Conservation (phyloP, 1,140 invertebrate genomes). For the Macrosteles quadrilineatus region DNA sequence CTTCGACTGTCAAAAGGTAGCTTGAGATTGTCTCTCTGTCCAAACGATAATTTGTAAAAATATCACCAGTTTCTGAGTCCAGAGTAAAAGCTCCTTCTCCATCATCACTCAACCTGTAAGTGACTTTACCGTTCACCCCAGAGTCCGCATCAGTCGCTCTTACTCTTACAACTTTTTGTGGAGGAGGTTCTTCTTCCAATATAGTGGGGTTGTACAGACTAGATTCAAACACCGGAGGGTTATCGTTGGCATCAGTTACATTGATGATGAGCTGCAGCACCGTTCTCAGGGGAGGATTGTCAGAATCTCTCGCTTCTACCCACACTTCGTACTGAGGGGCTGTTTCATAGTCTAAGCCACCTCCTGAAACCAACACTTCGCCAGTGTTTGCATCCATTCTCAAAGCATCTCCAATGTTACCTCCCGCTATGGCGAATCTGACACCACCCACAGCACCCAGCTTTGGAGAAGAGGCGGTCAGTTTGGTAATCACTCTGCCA, state of each 20-base stretch:
- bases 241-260: conserved; percentile 91
- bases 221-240: conserved; percentile 79
- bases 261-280: conserved; percentile 78
- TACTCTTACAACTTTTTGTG: conserved; percentile 73
- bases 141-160: conserved; percentile 84
- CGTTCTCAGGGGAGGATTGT: conserved; percentile 74
- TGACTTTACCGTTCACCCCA: conserved; percentile 81
- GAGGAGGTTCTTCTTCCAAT: conserved; percentile 82
- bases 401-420: conserved; percentile 85
- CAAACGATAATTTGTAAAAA: conserved; percentile 78
- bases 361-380: conserved; percentile 71
- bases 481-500: conserved; percentile 68
- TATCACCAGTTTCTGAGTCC: conserved; percentile 77
- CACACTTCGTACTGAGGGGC: conserved; percentile 84
- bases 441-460: conserved; percentile 65
- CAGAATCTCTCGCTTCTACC: conserved; percentile 87
- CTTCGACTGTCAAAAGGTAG: conserved; percentile 84
- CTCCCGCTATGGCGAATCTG: conserved; percentile 85
- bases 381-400: conserved; percentile 77
- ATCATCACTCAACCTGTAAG: conserved; percentile 74
- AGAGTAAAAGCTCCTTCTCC: conserved; percentile 79
- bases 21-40: conserved; percentile 85
- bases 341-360: conserved; percentile 87
- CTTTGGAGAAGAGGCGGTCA: conserved; percentile 73
- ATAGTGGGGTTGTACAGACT: conserved; percentile 81